Conservation (phyloP, 2,888 invertebrate genomes). For the Diarsia brunnea region DNA sequence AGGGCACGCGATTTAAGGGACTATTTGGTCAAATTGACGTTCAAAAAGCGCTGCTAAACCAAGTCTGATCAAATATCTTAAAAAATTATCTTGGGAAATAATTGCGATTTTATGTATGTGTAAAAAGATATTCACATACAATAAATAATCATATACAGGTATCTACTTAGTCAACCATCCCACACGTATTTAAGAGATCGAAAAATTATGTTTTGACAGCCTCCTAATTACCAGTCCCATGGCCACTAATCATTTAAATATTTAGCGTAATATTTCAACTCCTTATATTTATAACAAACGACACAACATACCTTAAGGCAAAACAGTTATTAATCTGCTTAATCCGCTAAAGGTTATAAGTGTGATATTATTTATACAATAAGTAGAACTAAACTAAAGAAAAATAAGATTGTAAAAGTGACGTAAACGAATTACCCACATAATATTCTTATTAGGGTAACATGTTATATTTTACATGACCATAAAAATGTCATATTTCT, state of each 20-base stretch:
- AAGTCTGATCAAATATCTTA: too few species aligned
- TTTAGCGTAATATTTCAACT: constrained; percentile 36
- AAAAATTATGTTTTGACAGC: constrained; percentile 36
- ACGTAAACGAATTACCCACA: constrained; percentile 58
- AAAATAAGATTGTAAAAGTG: constrained; percentile 37
- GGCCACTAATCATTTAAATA: constrained; percentile 8
- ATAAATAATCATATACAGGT: background rate
- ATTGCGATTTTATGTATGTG: background rate
- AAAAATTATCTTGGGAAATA: too few species aligned
- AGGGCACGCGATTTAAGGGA: background rate
- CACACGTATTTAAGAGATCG: constrained; percentile 8
- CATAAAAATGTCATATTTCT: constrained; percentile 58
- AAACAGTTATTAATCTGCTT: constrained; percentile 37
- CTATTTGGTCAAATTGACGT: background rate
- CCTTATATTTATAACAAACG: constrained; percentile 5
- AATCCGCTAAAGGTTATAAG: constrained; percentile 30
- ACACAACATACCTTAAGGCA: constrained; percentile 6
- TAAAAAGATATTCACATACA: background rate
- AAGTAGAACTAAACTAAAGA: constrained; percentile 38
- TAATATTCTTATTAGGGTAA: constrained; percentile 49
- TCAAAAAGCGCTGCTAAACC: too few species aligned
- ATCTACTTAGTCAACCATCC: background rate
- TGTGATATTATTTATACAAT: constrained; percentile 36
- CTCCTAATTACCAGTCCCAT: constrained; percentile 10
- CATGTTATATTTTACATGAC: constrained; percentile 58